These are phyloP conservation scores for Ceriagrion tenellum DNA, from an alignment of 2,888 invertebrate genomes.

Conservation along the genomic window DNA sequence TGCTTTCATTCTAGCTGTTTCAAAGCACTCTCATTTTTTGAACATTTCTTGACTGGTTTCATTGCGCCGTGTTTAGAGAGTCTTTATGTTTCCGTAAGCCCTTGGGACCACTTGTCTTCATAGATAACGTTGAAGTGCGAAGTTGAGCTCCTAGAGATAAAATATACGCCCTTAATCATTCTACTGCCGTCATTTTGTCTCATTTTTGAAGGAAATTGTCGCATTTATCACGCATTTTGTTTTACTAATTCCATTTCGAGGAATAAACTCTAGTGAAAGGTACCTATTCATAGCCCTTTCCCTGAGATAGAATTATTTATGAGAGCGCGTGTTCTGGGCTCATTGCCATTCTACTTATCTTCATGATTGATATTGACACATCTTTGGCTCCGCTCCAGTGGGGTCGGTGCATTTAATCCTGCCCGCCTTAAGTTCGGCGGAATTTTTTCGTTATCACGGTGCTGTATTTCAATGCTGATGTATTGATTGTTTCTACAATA, in stretches of 20 bases:
- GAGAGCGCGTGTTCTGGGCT: slow-evolving; percentile 9
- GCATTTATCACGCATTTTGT: neutral
- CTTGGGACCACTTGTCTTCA: too few species aligned
- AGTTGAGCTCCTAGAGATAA: too few species aligned
- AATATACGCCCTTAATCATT: neutral
- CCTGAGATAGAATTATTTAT: neutral
- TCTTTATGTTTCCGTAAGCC: too few species aligned
- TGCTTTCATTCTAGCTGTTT: too few species aligned
- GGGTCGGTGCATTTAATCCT: neutral
- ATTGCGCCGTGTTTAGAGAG: too few species aligned
- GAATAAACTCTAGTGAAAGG: neutral
- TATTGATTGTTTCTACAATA: neutral
- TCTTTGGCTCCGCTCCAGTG: neutral
- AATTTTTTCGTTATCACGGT: neutral
- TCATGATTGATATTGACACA: slow-evolving; percentile 24
- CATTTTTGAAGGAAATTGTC: neutral
- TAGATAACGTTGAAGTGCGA: too few species aligned
- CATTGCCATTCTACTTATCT: slow-evolving; percentile 28
- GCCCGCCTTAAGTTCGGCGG: neutral
- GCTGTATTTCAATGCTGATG: neutral
- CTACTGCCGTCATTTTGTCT: neutral
- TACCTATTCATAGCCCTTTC: neutral
- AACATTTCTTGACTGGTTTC: too few species aligned
- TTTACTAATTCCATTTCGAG: neutral
- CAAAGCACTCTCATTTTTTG: too few species aligned